Evolutionary conservation across 64 coral and sea anemone species (phyloP).

Genomic region (Montipora sp.): DNA sequence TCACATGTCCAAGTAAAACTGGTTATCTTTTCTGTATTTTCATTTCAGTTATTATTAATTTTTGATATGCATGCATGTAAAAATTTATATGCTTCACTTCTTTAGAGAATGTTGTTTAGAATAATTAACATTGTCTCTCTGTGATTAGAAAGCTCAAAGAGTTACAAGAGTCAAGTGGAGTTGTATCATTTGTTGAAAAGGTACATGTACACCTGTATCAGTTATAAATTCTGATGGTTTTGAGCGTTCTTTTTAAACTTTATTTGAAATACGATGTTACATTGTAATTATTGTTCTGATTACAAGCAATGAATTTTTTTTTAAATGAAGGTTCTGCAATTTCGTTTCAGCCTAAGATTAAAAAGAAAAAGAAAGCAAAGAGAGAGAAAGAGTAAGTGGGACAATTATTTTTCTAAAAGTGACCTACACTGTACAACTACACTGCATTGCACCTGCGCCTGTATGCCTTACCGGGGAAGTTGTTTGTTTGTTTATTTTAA

Average conservation of each 20-base stretch:
- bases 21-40: too few species aligned
- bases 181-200: conserved; percentile 8
- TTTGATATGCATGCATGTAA: too few species aligned
- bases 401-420: neutral
- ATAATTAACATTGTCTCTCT: neutral
- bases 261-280: too few species aligned
- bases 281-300: neutral
- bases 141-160: conserved; percentile 16
- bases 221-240: neutral
- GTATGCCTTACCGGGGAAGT: too few species aligned
- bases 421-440: too few species aligned
- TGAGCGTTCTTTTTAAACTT: too few species aligned
- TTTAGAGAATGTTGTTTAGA: too few species aligned
- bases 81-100: too few species aligned
- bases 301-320: neutral
- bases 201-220: neutral
- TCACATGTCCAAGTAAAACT: too few species aligned
- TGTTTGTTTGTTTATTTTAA: too few species aligned
- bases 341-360: conserved; percentile 17
- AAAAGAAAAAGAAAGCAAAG: conserved; percentile 15
- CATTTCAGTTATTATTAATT: too few species aligned
- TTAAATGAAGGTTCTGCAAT: neutral
- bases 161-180: neutral
- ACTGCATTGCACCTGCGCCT: neutral
- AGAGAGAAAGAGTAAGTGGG: neutral